Percentiles rank a stretch among this genome's conserved stretches.
Evolutionary conservation across 1,140 invertebrate genomes (phyloP).

Genomic region (Drosophila paulistorum): DNA sequence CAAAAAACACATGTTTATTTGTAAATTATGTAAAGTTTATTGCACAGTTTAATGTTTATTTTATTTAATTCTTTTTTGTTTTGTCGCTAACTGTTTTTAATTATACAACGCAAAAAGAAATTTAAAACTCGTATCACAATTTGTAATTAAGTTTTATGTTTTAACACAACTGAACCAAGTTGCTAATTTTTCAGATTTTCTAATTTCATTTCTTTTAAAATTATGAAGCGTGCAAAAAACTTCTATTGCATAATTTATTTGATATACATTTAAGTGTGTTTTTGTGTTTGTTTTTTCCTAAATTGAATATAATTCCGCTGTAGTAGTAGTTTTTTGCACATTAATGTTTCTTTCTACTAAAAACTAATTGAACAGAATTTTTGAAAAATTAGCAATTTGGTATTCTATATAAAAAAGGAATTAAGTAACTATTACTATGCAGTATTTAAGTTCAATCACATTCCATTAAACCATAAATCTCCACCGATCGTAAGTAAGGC

Average conservation of each 20-base stretch:
- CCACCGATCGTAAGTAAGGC: constrained; percentile 68
- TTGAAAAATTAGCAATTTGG: constrained; percentile 56
- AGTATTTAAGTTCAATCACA: constrained; percentile 63
- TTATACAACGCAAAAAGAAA: constrained; percentile 34
- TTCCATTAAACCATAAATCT: constrained; percentile 48
- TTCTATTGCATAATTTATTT: constrained; percentile 66
- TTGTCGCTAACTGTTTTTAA: constrained; percentile 32
- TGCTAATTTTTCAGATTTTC: constrained; percentile 66
- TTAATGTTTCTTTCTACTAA: constrained; percentile 18
- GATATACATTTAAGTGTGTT: constrained; percentile 35
- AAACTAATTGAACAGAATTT: constrained; percentile 25
- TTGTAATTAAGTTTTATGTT: constrained; percentile 44
- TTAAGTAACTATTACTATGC: constrained; percentile 33
- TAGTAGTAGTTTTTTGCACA: constrained; percentile 73
- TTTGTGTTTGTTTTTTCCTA: constrained; percentile 38
- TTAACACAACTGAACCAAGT: constrained; percentile 30
- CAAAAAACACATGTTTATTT: constrained; percentile 44
- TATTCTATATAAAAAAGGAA: background rate
- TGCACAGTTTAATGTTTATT: constrained; percentile 60
- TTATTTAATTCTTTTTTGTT: background rate
- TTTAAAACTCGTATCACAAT: constrained; percentile 24
- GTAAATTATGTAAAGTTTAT: constrained; percentile 81
- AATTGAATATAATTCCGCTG: background rate
- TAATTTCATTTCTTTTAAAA: constrained; percentile 9
- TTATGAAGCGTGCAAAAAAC: constrained; percentile 70